Conservation (phyloP, 2,113 vertebrate species). For the Cephalopholis sonnerati region DNA sequence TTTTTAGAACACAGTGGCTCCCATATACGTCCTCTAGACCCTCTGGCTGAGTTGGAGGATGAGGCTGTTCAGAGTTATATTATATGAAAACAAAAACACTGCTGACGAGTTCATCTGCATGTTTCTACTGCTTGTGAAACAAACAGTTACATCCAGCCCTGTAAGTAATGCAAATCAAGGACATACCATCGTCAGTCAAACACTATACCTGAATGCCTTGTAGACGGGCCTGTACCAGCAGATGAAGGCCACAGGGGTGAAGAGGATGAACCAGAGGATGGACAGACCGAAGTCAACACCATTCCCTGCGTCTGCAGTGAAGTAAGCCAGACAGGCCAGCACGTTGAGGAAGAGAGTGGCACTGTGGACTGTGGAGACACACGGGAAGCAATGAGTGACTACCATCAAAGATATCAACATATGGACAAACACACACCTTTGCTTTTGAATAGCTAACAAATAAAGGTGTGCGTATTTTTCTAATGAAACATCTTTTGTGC, state of each 20-base stretch:
- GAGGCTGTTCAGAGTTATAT: background rate
- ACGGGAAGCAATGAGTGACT: background rate
- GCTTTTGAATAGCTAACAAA: background rate
- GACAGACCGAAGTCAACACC: constrained; percentile 95
- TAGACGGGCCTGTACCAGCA: constrained; percentile 99
- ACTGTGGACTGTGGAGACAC: constrained; percentile 88
- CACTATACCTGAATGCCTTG: constrained; percentile 94
- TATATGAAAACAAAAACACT: background rate
- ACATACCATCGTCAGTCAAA: background rate
- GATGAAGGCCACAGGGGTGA: constrained; percentile 94
- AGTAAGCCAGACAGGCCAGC: constrained; percentile 94
- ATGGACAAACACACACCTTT: background rate
- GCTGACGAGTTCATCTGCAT: background rate
- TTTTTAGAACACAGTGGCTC: background rate
- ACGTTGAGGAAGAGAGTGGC: constrained; percentile 95
- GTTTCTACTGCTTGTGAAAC: background rate
- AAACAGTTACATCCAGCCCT: background rate
- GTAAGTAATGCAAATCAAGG: background rate
- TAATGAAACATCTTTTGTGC: too few relatives aligned
- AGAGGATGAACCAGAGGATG: constrained; percentile 96
- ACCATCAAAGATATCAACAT: background rate
- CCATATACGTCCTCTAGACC: background rate
- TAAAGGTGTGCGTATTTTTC: too few relatives aligned
- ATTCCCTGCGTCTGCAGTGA: constrained; percentile 61
- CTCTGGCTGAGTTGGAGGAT: constrained; percentile 1